A percentile compares a stretch with the other conserved stretches of the same genome.
These are phyloP conservation scores for Rhodophaea formosa DNA, from an alignment of 2,888 invertebrate species.

Conservation along the genomic window DNA sequence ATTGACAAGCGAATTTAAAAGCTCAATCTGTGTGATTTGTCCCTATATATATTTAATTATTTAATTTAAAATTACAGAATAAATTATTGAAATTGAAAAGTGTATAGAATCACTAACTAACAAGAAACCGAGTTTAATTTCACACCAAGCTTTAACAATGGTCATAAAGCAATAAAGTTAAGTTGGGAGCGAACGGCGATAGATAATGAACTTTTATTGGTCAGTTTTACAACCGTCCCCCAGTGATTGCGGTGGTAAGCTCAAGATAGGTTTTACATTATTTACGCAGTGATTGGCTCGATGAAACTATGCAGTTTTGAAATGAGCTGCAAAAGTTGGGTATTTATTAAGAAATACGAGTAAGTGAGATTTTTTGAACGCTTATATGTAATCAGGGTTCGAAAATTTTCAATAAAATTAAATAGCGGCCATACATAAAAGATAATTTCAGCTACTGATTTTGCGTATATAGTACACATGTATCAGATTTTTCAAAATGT, in stretches of 20 bases:
- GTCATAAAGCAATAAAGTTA: slow-evolving; percentile 77
- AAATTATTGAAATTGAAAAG: not conserved
- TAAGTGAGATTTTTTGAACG: too few relatives aligned
- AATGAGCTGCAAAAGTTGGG: not conserved
- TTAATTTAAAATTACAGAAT: too few relatives aligned
- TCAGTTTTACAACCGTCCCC: slow-evolving; percentile 77
- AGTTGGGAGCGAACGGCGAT: slow-evolving; percentile 77
- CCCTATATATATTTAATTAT: too few relatives aligned
- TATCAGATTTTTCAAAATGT: too few relatives aligned
- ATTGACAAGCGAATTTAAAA: too few relatives aligned
- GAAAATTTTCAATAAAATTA: too few relatives aligned
- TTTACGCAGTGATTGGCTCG: not conserved
- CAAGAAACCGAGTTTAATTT: slow-evolving; percentile 11
- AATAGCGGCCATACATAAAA: too few relatives aligned
- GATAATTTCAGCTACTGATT: too few relatives aligned
- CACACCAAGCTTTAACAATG: slow-evolving; percentile 53
- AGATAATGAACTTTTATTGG: slow-evolving; percentile 82
- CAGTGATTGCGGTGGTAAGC: slow-evolving; percentile 54
- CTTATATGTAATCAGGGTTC: too few relatives aligned
- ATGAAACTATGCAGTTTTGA: slow-evolving; percentile 4
- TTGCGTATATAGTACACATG: too few relatives aligned
- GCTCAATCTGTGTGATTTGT: too few relatives aligned
- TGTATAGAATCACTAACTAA: slow-evolving; percentile 1
- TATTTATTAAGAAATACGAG: not conserved
- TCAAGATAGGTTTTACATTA: slow-evolving; percentile 38